Conservation (phyloP, 2,113 vertebrate genomes). For the Takifugu flavidus region DNA sequence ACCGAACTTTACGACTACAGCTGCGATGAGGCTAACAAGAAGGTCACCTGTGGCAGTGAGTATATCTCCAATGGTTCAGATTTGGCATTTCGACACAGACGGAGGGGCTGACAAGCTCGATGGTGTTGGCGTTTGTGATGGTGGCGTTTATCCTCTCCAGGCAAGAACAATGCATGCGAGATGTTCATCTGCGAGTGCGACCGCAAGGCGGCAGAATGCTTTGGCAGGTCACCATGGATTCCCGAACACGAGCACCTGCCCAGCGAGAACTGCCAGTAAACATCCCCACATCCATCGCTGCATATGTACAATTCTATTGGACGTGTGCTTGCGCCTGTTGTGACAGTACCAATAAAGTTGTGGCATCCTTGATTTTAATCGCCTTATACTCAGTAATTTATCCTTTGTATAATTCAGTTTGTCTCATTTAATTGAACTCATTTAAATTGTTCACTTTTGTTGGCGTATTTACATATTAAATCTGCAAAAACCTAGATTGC, state of each 20-base stretch:
- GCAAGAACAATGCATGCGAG: slow-evolving; percentile 69
- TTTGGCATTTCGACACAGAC: not conserved
- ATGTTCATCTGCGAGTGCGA: slow-evolving; percentile 88
- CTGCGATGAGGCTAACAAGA: slow-evolving; percentile 59
- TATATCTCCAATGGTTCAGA: slow-evolving; percentile 16
- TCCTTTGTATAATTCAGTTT: not conserved
- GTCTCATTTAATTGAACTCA: no score
- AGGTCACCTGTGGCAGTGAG: slow-evolving; percentile 80
- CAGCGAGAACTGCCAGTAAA: slow-evolving; percentile 63
- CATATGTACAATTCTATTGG: not conserved
- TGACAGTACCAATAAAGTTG: not conserved
- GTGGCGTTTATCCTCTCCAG: slow-evolving; percentile 51
- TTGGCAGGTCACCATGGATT: slow-evolving; percentile 68
- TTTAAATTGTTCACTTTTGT: no score
- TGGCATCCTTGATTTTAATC: no score
- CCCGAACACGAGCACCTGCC: slow-evolving; percentile 43
- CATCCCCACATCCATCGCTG: not conserved
- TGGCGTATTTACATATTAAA: no score
- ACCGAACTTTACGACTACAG: slow-evolving; percentile 69
- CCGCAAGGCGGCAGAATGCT: slow-evolving; percentile 80
- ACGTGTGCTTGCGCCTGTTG: not conserved
- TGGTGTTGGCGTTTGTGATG: not conserved
- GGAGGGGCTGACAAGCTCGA: no score
- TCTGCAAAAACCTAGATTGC: no score
- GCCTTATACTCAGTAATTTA: not conserved